Evolutionary conservation across 2,113 vertebrate genomes (phyloP).

Genomic region (Prietella phreatophila): DNA sequence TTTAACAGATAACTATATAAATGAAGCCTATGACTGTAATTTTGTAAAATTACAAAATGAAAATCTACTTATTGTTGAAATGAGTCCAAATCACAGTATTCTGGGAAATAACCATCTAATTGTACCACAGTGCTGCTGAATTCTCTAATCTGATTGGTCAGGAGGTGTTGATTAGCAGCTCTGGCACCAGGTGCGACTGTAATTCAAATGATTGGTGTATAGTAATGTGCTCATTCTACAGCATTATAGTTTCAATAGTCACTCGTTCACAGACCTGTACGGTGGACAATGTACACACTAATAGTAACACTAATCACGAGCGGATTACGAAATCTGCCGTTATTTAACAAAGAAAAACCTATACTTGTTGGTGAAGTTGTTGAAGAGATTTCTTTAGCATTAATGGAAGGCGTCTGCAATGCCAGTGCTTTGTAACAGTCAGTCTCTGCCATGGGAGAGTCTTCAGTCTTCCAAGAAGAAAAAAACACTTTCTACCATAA

Average conservation of each 20-base stretch:
- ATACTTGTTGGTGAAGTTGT: neutral
- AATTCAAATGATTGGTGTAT: neutral
- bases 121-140: neutral
- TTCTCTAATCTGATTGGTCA: neutral
- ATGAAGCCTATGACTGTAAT: neutral
- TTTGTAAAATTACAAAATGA: neutral
- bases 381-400: neutral
- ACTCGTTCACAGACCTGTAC: too few relatives aligned
- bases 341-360: neutral
- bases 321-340: neutral
- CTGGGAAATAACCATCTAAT: neutral
- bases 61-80: neutral
- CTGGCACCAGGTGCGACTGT: neutral
- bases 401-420: neutral
- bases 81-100: neutral
- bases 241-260: neutral
- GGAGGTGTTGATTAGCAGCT: neutral
- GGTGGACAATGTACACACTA: too few relatives aligned
- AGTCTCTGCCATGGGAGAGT: neutral
- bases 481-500: neutral
- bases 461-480: neutral
- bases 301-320: neutral
- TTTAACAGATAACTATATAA: slow-evolving; percentile 1
- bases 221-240: neutral
- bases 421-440: neutral